Percentiles rank a stretch among this genome's conserved stretches.
Conservation (phyloP, 2,888 invertebrate genomes). For the Dione juno region DNA sequence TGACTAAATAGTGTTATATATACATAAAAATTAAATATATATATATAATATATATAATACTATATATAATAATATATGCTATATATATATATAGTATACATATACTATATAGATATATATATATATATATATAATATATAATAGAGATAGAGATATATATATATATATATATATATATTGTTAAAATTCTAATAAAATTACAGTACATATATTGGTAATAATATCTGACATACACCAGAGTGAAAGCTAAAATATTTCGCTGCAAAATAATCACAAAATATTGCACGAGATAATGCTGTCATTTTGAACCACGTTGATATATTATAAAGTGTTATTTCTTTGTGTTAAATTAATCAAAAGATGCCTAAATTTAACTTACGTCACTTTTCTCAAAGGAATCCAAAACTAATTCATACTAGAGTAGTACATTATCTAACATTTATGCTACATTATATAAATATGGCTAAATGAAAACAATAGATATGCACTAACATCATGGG, state of each 20-base stretch:
- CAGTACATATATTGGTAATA: neutral
- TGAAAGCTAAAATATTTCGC: slow-evolving; percentile 8
- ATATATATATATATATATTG: no score
- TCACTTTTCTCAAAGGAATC: neutral
- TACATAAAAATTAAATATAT: no score
- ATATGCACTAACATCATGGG: slow-evolving; percentile 3
- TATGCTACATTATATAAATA: neutral
- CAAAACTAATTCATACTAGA: neutral
- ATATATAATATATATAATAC: no score
- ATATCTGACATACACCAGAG: neutral
- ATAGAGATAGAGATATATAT: no score
- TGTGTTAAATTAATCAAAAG: no score
- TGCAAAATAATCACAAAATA: slow-evolving; percentile 20
- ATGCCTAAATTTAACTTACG: neutral
- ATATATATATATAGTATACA: no score
- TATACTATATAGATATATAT: no score
- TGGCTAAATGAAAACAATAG: neutral
- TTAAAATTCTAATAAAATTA: slow-evolving; percentile 8
- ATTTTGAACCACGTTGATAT: neutral
- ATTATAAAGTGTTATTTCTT: no score
- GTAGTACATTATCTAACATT: neutral
- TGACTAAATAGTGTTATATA: neutral
- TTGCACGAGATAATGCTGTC: neutral
- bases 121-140: no score
- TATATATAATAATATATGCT: no score